Base-by-base conservation (phyloP, 2,888 invertebrate species). In the Nematopogon swammerdamellus region DNA sequence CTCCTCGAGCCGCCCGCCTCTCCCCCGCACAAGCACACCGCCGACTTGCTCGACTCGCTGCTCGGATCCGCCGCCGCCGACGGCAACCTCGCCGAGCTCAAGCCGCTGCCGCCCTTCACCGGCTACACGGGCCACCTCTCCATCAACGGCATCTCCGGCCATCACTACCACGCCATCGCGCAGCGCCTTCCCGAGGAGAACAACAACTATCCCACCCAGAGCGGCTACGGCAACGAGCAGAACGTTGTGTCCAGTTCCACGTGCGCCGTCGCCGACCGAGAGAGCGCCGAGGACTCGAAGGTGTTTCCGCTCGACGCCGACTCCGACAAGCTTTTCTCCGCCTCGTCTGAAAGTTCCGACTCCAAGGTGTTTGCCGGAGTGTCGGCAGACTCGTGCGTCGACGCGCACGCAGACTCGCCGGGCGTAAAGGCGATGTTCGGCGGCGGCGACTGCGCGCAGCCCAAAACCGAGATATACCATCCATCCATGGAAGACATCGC, bases 131-230 rank as follows among this genome's bases (percentile, higher is more conserved):
- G 91, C 1, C 91, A 92, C 61, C 75, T 93, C 52, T 91, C 91
- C 58, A 92, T 92, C 68, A 92, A 92, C 71, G 92, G 92, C 49
- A 92, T 92, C 60, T 89, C 91, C 49, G 92, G 92, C 1, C 92
- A 91, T 65, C 92, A 92, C 65, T 92, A 89, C 66, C 91, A 92
- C 66, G 88, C 91, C 57, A 91, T 92, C 65, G 91, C 92, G 1
- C 87, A 88, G 65, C 80, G 88, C 50, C 77, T 87, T 47, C 87
- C 87, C 3, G 88, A 88, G 61, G 88, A 89, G 65, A 89, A 85
- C 71, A 89, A 86, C 72, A 91, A 85, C 70, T 80, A 76, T 53
- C 84, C 84, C 19, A 79, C 84, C 56, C 84, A 84, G 59, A 84
- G 83, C 57, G 82, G 83, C 51, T 84, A 84, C 59, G 73, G 81